A percentile compares a stretch with the other conserved stretches of the same genome.
Evolutionary conservation across 37 sponge, comb jelly and placozoan genomes (phyloP).

Genomic region (Oopsacas minuta): DNA sequence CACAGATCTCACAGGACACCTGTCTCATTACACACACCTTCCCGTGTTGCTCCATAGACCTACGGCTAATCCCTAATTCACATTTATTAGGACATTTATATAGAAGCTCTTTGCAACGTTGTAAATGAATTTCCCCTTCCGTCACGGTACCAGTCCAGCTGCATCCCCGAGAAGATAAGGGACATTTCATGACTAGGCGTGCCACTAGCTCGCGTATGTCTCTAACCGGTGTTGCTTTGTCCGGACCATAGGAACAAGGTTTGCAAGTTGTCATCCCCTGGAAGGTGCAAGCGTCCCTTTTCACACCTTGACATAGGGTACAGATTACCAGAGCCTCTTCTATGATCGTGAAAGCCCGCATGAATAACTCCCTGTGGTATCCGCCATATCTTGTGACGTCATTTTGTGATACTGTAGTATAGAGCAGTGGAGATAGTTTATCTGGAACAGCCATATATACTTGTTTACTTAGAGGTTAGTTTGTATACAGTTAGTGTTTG

Average conservation of each 20-base stretch:
- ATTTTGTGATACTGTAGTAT: neutral
- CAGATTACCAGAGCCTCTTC: slow-evolving; percentile 4
- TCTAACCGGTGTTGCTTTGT: neutral
- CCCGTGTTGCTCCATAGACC: neutral
- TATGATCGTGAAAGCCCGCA: neutral
- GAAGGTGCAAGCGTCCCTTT: neutral
- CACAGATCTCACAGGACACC: neutral
- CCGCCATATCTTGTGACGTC: neutral
- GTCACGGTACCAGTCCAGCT: neutral
- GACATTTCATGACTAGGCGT: neutral
- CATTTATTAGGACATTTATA: neutral
- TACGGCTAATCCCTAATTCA: neutral
- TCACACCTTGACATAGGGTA: neutral
- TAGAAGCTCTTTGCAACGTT: neutral
- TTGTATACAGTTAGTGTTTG: neutral
- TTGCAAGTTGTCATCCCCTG: neutral
- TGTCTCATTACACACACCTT: neutral
- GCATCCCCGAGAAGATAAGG: neutral
- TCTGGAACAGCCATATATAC: neutral
- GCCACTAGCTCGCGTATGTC: neutral
- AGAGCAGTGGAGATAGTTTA: neutral
- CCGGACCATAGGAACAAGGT: neutral
- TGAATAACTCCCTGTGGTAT: neutral
- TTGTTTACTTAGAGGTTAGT: neutral
- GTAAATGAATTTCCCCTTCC: neutral